These are phyloP conservation scores for Hirundichthys speculiger DNA, from an alignment of 2,113 vertebrate genomes.

Conservation along the genomic window DNA sequence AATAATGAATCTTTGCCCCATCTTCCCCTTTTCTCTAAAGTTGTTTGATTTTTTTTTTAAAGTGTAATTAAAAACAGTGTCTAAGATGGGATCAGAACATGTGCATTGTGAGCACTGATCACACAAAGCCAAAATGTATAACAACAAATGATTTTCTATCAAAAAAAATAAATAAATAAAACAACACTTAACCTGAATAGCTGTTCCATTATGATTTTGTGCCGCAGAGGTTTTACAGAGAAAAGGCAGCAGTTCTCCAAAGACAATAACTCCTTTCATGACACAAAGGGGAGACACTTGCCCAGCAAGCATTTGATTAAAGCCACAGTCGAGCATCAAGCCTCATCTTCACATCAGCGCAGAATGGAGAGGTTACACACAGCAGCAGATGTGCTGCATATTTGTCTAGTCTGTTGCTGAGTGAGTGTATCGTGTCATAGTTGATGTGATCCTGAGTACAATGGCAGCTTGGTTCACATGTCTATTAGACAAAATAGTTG, in stretches of 20 bases:
- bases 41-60: no score
- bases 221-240: constrained; percentile 39
- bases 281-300: constrained; percentile 63
- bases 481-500: no score
- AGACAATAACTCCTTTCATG: constrained; percentile 71
- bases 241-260: constrained; percentile 70
- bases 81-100: background rate
- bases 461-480: no score
- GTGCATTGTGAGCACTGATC: background rate
- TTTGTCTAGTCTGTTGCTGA: background rate
- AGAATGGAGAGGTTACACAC: constrained; percentile 10
- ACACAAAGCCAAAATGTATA: background rate
- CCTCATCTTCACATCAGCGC: constrained; percentile 33
- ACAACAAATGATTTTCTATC: background rate
- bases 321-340: constrained; percentile 55
- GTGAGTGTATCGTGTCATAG: no score
- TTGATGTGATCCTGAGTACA: background rate
- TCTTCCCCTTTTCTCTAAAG: constrained; percentile 5
- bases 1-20: constrained; percentile 40
- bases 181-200: constrained; percentile 5
- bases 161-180: background rate
- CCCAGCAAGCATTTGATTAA: constrained; percentile 73
- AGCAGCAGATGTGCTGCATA: constrained; percentile 24
- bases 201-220: constrained; percentile 21
- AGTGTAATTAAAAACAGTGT: no score